These are phyloP conservation scores for Ammodytes marinus DNA, from an alignment of 2,113 vertebrate genomes.

Conservation along the genomic window DNA sequence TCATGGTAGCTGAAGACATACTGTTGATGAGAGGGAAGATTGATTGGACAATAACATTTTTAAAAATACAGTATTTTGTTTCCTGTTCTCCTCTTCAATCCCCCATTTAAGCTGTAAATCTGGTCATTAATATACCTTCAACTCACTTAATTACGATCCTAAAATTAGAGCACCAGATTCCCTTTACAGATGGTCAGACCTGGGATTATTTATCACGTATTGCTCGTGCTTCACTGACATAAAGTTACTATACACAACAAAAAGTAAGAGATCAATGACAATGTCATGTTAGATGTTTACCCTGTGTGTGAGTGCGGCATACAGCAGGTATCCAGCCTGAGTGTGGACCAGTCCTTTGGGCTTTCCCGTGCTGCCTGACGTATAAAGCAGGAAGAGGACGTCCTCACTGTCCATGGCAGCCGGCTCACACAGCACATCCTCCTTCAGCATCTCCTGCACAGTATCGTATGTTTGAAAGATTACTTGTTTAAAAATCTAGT, in stretches of 20 bases:
- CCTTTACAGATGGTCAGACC: not conserved
- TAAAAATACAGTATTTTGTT: not conserved
- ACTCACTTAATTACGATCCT: not conserved
- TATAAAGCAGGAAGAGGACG: slow-evolving; percentile 86
- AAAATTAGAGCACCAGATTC: not conserved
- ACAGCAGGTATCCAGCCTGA: slow-evolving; percentile 88
- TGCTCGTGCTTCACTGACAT: not conserved
- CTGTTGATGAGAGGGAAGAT: slow-evolving; percentile 64
- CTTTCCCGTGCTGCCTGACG: slow-evolving; percentile 88
- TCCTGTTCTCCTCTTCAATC: not conserved
- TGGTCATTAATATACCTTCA: not conserved
- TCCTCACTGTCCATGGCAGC: slow-evolving; percentile 87
- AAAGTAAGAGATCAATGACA: too few species aligned
- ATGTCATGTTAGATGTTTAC: slow-evolving; percentile 62
- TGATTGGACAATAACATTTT: not conserved
- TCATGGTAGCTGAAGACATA: slow-evolving; percentile 88
- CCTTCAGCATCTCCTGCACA: slow-evolving; percentile 85
- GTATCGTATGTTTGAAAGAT: not conserved
- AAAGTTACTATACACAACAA: not conserved
- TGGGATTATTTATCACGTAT: not conserved
- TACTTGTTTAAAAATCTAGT: not conserved
- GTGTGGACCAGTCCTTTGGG: slow-evolving; percentile 89
- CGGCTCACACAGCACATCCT: slow-evolving; percentile 83
- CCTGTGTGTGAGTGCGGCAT: slow-evolving; percentile 85
- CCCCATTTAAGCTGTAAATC: not conserved